Evolutionary conservation across 2,888 invertebrate genomes (phyloP).

Genomic region (Hoplodrina blanda): DNA sequence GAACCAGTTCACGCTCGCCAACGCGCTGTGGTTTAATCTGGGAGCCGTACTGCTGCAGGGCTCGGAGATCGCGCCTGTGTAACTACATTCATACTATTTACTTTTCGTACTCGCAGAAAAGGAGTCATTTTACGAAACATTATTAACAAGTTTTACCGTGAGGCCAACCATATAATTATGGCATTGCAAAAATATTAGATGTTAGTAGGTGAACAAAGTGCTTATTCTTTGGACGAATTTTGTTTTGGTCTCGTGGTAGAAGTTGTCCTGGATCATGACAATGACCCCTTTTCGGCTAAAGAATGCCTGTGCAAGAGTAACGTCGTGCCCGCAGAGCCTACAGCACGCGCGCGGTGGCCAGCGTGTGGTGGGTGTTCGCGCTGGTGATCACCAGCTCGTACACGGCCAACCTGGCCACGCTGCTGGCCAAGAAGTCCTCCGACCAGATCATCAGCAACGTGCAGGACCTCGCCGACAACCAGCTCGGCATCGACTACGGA

Average conservation of each 20-base stretch:
- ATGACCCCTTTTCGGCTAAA: no score
- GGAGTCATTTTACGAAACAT: no score
- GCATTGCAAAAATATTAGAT: no score
- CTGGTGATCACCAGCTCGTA: constrained; percentile 96
- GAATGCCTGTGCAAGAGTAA: no score
- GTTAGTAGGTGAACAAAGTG: no score
- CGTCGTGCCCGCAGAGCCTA: constrained; percentile 91
- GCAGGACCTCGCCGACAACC: constrained; percentile 94
- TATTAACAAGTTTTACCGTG: no score
- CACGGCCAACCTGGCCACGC: constrained; percentile 97
- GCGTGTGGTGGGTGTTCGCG: constrained; percentile 97
- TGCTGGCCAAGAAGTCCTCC: constrained; percentile 94
- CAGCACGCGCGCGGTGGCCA: constrained; percentile 96
- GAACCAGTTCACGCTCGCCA: constrained; percentile 96
- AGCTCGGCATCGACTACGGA: constrained; percentile 96
- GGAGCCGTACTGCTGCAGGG: constrained; percentile 97
- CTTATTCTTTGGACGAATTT: no score
- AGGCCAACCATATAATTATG: no score
- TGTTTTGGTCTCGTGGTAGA: no score
- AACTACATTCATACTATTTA: constrained; percentile 83
- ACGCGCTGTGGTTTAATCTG: constrained; percentile 97
- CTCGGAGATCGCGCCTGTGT: constrained; percentile 96
- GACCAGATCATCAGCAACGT: constrained; percentile 93
- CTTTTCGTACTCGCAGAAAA: no score
- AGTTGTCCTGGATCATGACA: no score